Base-by-base conservation (phyloP, 2,797 vertebrate genomes). In the Tenualosa ilisha region DNA sequence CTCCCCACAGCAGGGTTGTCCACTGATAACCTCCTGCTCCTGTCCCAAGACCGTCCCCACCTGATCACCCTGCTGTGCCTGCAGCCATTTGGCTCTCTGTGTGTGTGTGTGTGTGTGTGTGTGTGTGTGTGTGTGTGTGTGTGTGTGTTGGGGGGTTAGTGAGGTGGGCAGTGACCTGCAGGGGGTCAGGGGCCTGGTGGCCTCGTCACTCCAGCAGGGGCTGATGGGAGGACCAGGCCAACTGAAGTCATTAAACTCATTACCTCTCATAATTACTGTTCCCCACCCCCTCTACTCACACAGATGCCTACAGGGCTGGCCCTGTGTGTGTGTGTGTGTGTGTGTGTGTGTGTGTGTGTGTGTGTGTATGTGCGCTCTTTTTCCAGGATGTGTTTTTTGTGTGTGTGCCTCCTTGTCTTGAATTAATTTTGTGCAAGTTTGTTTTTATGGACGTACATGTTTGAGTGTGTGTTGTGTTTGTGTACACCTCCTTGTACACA, bases 171-270 rank as follows among this genome's bases (percentile, higher is more conserved):
- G 56, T 31, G 63, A 37, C 26, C 63, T 68, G 31, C 65, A 40
- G 20, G 46, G 59, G 61, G 51, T 40, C 61, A 56, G 85, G 61
- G 68, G 83, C 49, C 83, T 81, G 59, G 68, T 85, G 81, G 85
- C 81, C 81, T 37, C 24, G 37, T 75, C 68, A 75, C 31, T 75
- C 68, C 68, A 75, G 68, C 31, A 6, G 31, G 68, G 61, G 61
- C 65, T 72, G 65, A 75, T 75, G 49, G 54, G 63, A 63, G 79
- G 79, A 82, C 26, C 54, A 63, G 49, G 72, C 54, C 83, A 54
- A 83, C 81, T 81, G 50, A 53, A 84, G 83, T 84, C 83, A 56
- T 86, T 86, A 86, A 86, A 84, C 83, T 84, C 83, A 86, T 86
- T 86, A 84, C 50, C 68, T 68, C 86, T 82, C 75, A 59, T 82